phyloP scores from a whole-genome alignment of 2,113 vertebrate species.

The Rhynchomys soricoides region DNA sequence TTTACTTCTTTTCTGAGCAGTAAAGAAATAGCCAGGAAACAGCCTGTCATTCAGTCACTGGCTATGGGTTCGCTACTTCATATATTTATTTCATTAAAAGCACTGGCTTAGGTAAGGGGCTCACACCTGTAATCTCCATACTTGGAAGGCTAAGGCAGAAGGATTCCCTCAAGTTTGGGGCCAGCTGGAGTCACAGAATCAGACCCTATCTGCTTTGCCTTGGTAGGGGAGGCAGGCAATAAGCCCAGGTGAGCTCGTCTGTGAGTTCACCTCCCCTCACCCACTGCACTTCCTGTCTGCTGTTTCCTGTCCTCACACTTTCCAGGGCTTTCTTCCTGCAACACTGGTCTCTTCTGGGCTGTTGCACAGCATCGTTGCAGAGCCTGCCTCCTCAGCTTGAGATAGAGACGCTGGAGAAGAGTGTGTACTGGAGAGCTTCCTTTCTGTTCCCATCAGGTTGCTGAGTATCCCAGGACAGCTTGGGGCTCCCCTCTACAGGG shows the following conservation, averaged over 20 bases:
- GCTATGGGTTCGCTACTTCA: neutral
- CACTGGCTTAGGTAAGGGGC: neutral
- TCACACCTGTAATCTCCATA: neutral
- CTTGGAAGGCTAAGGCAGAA: neutral
- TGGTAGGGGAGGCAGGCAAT: neutral
- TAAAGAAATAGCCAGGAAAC: neutral
- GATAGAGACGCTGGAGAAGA: neutral
- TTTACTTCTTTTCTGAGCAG: neutral
- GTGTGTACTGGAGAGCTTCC: too few species aligned
- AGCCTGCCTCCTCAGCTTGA: neutral
- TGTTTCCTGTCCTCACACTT: neutral
- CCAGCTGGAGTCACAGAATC: neutral
- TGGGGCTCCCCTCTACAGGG: neutral
- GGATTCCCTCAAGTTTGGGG: neutral
- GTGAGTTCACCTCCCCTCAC: neutral
- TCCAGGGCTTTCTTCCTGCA: neutral
- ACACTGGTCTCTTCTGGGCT: neutral
- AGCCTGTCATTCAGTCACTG: neutral
- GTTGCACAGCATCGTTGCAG: neutral
- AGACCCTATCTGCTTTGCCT: neutral
- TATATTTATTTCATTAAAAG: neutral
- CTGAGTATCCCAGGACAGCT: neutral
- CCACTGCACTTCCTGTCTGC: conserved; percentile 40
- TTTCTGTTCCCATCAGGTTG: neutral
- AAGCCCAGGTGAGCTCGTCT: neutral